Base-by-base conservation (phyloP, 2,113 vertebrate genomes). In the Anoura caudifer region DNA sequence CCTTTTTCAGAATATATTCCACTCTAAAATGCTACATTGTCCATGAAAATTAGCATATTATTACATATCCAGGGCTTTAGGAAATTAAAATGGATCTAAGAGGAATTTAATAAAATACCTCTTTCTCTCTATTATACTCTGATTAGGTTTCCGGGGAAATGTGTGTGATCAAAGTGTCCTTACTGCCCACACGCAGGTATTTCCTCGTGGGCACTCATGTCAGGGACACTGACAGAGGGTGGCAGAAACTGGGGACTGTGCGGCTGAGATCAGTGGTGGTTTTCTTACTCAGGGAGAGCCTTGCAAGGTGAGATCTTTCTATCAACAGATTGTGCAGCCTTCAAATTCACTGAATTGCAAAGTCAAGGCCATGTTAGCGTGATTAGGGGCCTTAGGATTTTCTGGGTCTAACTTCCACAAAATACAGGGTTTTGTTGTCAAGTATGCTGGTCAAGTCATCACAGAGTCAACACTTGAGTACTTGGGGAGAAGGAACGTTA, bases 61-160 rank as follows among this genome's bases (percentile, higher is more conserved):
- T 88, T 95, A 69, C 36, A 88, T 91, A 50, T 33, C 38, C n/a
- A 47, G 43, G 84, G 63, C 79, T 87, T 96, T 91, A 91, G n/a
- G 80, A 96, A 95, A 81, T 96, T 88, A 88, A 94, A 93, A 50
- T 79, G 33, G 86, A 59, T 59, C 70, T 91, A 81, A 84, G 47
- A 97, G 45, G 67, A 61, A 86, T 97, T 92, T 96, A 93, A 96
- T 94, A 86, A 91, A 91, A 72, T 88, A 50, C 47, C 52, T 63
- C 38, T 75, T 76, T 94, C 45, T 92, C 38, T 70, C 47, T 84
- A 13, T 94, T 54, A 47, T 3, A 61, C 67, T 77, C 94, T 76
- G 85, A 85, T 94, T 92, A 65, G 22, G 31, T 90, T 96, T 95
- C 20, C 3, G 4, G 86, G 77, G 61, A 92, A 80, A n/a, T 69